Conservation (phyloP, 2,888 invertebrate species). For the Linnaemya vulpina region DNA sequence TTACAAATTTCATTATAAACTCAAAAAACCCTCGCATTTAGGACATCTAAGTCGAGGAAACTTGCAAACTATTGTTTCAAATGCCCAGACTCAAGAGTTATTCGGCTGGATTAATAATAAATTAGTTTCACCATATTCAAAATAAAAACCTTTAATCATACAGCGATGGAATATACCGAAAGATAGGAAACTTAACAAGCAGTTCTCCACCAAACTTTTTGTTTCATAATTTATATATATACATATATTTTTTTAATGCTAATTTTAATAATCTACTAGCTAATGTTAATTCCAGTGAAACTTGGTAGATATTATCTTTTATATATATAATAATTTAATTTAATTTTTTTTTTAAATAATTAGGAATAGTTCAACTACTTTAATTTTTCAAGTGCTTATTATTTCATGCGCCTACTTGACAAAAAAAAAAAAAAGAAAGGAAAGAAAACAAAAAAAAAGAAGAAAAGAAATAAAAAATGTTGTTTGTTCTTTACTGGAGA, state of each 20-base stretch:
- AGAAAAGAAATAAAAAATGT: background rate
- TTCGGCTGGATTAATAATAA: background rate
- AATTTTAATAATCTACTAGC: constrained; percentile 34
- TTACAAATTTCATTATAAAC: too few relatives aligned
- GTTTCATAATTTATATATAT: background rate
- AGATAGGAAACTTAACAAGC: constrained; percentile 22
- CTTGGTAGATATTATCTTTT: constrained; percentile 45
- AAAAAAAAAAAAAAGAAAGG: too few relatives aligned
- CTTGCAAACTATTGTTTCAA: too few relatives aligned
- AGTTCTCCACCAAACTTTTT: background rate
- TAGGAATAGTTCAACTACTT: constrained; percentile 15
- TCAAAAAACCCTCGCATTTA: too few relatives aligned
- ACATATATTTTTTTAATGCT: too few relatives aligned
- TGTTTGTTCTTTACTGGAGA: constrained; percentile 54
- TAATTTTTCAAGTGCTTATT: constrained; percentile 21
- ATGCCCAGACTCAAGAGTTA: too few relatives aligned
- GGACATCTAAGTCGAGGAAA: too few relatives aligned
- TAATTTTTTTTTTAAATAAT: constrained; percentile 7
- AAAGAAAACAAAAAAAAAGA: background rate
- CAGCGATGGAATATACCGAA: constrained; percentile 21
- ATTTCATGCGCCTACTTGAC: background rate
- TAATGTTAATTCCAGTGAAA: constrained; percentile 63
- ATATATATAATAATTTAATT: background rate
- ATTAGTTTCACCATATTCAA: background rate
- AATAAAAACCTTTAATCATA: background rate